These are phyloP conservation scores for Agrochola macilenta DNA, from an alignment of 2,888 invertebrate genomes.

Conservation along the genomic window DNA sequence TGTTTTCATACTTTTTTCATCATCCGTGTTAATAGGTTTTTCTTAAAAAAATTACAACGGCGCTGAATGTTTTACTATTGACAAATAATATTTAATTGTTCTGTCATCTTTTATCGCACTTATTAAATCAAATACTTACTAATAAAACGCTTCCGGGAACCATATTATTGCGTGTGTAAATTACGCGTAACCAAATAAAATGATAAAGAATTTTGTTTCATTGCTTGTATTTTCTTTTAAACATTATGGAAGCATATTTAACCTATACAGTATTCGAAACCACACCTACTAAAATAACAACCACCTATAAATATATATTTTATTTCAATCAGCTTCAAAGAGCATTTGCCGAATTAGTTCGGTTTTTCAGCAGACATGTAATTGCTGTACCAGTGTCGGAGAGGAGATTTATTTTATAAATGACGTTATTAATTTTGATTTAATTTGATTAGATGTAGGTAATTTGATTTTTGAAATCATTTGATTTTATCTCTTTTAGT, in stretches of 20 bases:
- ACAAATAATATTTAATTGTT: neutral
- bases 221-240: neutral
- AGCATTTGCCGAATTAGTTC: neutral
- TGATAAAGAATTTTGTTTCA: neutral
- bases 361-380: no score
- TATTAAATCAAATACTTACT: neutral
- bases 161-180: neutral
- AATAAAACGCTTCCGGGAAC: neutral
- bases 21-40: neutral
- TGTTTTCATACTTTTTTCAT: slow-evolving; percentile 3
- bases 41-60: neutral
- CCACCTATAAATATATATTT: neutral
- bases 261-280: neutral
- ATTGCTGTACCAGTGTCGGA: no score
- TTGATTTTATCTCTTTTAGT: no score
- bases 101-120: neutral
- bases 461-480: no score
- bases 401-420: no score
- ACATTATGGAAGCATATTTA: neutral
- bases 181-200: neutral
- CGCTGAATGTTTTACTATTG: neutral
- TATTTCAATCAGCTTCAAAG: no score
- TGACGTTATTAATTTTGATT: no score
- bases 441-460: no score
- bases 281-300: neutral